Evolutionary conservation across 2,888 invertebrate species (phyloP).

Genomic region (Microlaimidae sp.): DNA sequence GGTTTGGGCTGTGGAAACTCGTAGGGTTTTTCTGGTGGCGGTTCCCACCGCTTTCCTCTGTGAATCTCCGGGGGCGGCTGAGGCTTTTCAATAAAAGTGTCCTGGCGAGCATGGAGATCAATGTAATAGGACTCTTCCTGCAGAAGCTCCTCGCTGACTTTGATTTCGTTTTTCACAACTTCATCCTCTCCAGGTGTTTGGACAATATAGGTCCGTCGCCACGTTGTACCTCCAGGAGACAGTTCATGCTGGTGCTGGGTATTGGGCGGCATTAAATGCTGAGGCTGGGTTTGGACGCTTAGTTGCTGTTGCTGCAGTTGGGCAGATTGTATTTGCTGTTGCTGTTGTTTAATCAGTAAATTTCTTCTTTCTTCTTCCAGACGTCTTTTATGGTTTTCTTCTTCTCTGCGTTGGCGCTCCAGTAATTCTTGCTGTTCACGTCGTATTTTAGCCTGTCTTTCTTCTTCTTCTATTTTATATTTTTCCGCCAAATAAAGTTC

Average conservation of each 20-base stretch:
- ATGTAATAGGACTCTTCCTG: constrained; percentile 29
- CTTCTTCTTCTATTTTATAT: too few species aligned
- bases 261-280: too few species aligned
- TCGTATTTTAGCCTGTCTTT: not conserved
- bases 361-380: constrained; percentile 10
- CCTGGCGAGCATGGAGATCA: constrained; percentile 26
- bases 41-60: constrained; percentile 31
- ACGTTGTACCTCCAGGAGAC: constrained; percentile 18
- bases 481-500: too few species aligned
- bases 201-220: constrained; percentile 26
- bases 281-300: not conserved
- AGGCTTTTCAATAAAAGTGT: constrained; percentile 30
- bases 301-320: not conserved
- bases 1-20: constrained; percentile 15
- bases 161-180: constrained; percentile 26
- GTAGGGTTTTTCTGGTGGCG: constrained; percentile 33
- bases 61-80: constrained; percentile 23
- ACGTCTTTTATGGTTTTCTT: not conserved
- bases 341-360: not conserved
- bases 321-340: not conserved
- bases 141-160: constrained; percentile 29
- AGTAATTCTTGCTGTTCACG: not conserved
- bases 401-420: not conserved
- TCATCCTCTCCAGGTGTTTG: constrained; percentile 21
- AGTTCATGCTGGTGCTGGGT: not conserved